Evolutionary conservation across 2,113 vertebrate species (phyloP).

Genomic region (Podarcis muralis): DNA sequence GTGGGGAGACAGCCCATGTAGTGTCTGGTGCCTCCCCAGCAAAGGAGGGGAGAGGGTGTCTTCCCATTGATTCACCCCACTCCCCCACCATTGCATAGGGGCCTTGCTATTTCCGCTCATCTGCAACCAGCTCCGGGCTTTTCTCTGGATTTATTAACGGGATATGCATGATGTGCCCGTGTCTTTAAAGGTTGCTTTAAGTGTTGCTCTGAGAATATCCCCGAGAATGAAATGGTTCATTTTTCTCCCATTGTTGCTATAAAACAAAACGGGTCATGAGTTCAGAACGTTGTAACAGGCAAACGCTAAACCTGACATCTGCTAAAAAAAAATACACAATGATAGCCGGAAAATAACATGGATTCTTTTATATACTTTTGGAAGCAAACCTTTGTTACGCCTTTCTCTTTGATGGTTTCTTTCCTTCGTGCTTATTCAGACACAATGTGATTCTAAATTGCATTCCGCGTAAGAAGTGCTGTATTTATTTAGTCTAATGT

Average conservation of each 20-base stretch:
- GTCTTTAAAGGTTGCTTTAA: not conserved
- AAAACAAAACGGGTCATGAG: not conserved
- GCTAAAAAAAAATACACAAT: not conserved
- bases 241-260: not conserved
- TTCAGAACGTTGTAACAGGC: not conserved
- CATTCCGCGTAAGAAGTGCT: not conserved
- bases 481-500: not conserved
- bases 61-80: conserved; percentile 25
- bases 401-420: not conserved
- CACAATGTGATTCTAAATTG: not conserved
- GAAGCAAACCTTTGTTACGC: not conserved
- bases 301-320: not conserved
- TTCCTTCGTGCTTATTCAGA: not conserved
- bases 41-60: conserved; percentile 34
- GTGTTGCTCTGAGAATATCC: not conserved
- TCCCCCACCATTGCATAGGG: not conserved
- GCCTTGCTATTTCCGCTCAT: conserved; percentile 17
- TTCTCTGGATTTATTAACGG: conserved; percentile 2
- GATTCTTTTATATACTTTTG: not conserved
- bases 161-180: not conserved
- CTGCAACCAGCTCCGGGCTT: not conserved
- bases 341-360: not conserved
- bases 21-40: conserved; percentile 40
- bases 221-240: not conserved
- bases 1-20: conserved; percentile 60